Evolutionary conservation across 2,888 invertebrate genomes (phyloP).

Genomic region (Calliopum simillimum): DNA sequence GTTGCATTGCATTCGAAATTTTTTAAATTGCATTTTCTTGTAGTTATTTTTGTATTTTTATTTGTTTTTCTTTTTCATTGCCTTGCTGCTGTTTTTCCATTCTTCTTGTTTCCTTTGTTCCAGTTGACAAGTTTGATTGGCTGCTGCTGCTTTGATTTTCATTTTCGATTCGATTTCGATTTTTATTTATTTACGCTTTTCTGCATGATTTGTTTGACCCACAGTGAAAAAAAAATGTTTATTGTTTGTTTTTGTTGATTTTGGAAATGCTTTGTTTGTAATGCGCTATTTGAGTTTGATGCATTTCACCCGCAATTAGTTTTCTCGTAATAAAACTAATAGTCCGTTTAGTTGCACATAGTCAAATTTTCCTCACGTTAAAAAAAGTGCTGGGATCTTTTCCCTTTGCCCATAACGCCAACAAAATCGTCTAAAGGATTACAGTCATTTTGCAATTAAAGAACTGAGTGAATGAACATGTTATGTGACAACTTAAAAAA

Average conservation of each 20-base stretch:
- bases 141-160: neutral
- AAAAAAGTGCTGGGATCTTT: no score
- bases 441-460: no score
- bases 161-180: neutral
- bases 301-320: no score
- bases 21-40: neutral
- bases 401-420: no score
- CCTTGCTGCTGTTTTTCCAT: neutral
- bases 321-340: neutral
- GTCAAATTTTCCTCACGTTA: no score
- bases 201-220: conserved; percentile 11
- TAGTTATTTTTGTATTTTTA: conserved; percentile 21
- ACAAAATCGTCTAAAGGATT: no score
- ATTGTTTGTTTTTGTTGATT: neutral
- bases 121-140: conserved; percentile 4
- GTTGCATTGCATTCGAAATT: conserved; percentile 36
- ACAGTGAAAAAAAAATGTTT: neutral
- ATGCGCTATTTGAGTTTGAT: no score
- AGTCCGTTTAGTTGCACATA: neutral
- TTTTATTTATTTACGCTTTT: neutral
- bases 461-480: no score
- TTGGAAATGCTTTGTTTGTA: no score
- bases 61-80: conserved; percentile 28
- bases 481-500: no score
- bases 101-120: neutral